Evolutionary conservation across 1,140 invertebrate species (phyloP).

Genomic region (Rhopalosiphum maidis): DNA sequence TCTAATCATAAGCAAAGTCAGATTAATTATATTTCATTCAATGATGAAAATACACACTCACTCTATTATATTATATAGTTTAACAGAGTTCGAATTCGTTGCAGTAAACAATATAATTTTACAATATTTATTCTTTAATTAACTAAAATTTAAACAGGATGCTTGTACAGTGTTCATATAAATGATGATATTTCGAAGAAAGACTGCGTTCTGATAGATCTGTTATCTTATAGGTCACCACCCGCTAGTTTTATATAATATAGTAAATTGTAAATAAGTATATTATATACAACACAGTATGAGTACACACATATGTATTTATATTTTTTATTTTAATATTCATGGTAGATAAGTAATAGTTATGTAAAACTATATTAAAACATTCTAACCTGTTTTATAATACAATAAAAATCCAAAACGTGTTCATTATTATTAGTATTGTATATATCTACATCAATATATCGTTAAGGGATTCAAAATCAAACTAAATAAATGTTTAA

Average conservation of each 20-base stretch:
- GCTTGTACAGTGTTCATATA: background rate
- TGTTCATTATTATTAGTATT: background rate
- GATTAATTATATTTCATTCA: background rate
- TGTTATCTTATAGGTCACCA: constrained; percentile 29
- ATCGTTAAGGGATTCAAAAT: background rate
- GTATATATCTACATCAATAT: background rate
- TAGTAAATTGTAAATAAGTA: background rate
- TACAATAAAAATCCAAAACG: background rate
- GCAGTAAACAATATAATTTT: background rate
- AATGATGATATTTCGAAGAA: constrained; percentile 21
- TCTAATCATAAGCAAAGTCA: background rate
- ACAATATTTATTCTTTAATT: background rate
- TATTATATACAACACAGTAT: background rate
- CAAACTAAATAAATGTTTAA: background rate
- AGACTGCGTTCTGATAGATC: background rate
- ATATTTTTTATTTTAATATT: background rate
- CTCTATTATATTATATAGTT: background rate
- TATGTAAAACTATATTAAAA: background rate
- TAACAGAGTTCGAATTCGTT: background rate
- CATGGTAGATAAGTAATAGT: background rate
- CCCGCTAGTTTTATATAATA: background rate
- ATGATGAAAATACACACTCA: background rate
- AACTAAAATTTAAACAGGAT: background rate
- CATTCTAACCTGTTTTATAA: background rate
- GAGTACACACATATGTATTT: background rate